Base-by-base conservation (phyloP, 2,113 vertebrate species). In the Gambusia holbrooki region DNA sequence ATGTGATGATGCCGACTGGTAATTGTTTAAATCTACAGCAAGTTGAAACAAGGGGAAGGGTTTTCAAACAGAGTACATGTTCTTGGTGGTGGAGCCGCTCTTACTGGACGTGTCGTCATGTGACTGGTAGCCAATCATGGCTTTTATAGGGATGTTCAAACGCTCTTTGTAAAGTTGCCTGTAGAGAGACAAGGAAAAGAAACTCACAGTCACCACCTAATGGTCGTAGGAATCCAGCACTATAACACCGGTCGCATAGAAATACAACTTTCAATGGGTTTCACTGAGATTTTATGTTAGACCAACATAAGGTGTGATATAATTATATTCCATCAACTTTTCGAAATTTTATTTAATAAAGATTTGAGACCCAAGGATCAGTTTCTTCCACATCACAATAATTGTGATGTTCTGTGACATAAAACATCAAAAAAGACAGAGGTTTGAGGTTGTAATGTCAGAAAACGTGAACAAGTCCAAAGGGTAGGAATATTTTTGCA, bases 61-160 rank as follows among this genome's bases (percentile, higher is more conserved):
- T 89, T 85, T 91, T 95, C 93, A 96, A 93, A 96, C 93, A 0
- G 94, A 93, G 76, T 94, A 96, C 91, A 96, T 93, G 90, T 95
- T 96, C 90, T 96, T 96, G 90, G 95, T 96, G 76, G 95, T 96
- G 86, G 95, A 96, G 71, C 95, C 95, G 29, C 95, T 96, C 93
- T 96, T 96, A 93, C 95, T 96, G 92, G 95, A 96, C 58, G 95
- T 96, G 92, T 96, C 95, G 37, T 96, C 95, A 1, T 96, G 95
- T 82, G 95, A 96, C 90, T 96, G 95, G 92, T 96, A 96, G 85
- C 95, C 94, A 15, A 95, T 89, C 74, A 94, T 69, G 75, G 86
- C 92, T 93, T 95, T 96, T 79, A 42, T 76, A 77, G 93, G 91
- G 66, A 96, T 54, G 84, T 62, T 95, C 88, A 96, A 90, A 29